Evolutionary conservation across 2,888 invertebrate genomes (phyloP).

Genomic region (Mesochorus sp.): DNA sequence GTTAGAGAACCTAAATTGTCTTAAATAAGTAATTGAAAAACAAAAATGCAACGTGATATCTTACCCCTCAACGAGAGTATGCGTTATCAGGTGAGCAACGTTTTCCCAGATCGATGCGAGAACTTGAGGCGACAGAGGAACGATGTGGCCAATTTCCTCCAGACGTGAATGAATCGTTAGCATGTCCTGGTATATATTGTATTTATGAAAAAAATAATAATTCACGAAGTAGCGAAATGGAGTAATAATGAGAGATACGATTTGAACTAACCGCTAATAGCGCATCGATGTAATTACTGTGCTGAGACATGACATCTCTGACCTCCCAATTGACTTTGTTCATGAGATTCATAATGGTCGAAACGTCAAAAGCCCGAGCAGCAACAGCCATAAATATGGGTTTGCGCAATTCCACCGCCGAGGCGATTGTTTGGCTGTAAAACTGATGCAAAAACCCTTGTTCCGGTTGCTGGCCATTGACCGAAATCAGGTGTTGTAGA

Average conservation of each 20-base stretch:
- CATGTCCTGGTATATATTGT: constrained; percentile 83
- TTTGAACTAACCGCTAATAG: constrained; percentile 85
- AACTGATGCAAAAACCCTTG: constrained; percentile 88
- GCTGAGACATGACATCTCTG: constrained; percentile 96
- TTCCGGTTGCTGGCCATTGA: constrained; percentile 85
- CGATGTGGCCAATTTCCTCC: constrained; percentile 87
- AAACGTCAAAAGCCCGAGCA: constrained; percentile 90
- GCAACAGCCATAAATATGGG: constrained; percentile 95
- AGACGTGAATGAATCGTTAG: constrained; percentile 91
- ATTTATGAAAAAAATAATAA: background rate
- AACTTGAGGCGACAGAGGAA: constrained; percentile 88
- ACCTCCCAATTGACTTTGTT: constrained; percentile 97
- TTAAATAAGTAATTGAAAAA: constrained; percentile 41
- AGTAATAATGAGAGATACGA: too few relatives aligned
- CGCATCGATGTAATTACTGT: constrained; percentile 93
- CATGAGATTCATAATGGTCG: constrained; percentile 91
- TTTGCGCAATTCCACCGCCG: constrained; percentile 89
- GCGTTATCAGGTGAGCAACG: constrained; percentile 92
- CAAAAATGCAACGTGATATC: constrained; percentile 58
- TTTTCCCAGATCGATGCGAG: constrained; percentile 92
- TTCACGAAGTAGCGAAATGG: too few relatives aligned
- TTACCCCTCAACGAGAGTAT: constrained; percentile 96
- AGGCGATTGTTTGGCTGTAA: constrained; percentile 88
- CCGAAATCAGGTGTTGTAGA: constrained; percentile 90
- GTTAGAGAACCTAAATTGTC: constrained; percentile 92